Conservation (phyloP, 2,888 invertebrate genomes). For the Lasioglossum calceatum region DNA sequence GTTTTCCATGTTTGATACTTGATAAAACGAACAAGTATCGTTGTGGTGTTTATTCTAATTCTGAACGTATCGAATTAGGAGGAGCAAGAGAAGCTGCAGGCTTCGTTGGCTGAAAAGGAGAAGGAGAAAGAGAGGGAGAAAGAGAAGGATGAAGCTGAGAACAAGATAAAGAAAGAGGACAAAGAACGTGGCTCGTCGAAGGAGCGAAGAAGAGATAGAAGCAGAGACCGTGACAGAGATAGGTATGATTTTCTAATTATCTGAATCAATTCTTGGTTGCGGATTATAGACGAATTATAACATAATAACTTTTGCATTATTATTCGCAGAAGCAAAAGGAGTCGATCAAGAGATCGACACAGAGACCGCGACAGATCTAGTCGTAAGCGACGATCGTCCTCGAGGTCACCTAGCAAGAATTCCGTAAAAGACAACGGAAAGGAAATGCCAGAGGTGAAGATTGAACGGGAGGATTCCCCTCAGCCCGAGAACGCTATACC, state of each 20-base stretch:
- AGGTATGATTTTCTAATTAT: slow-evolving; percentile 69
- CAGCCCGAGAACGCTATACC: slow-evolving; percentile 82
- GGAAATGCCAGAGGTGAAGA: slow-evolving; percentile 77
- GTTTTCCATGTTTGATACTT: slow-evolving; percentile 26
- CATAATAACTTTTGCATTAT: neutral
- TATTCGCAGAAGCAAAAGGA: slow-evolving; percentile 81
- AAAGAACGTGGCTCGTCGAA: slow-evolving; percentile 81
- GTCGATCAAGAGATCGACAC: slow-evolving; percentile 84
- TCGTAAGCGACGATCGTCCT: slow-evolving; percentile 80
- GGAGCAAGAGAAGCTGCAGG: slow-evolving; percentile 91
- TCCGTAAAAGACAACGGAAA: slow-evolving; percentile 79
- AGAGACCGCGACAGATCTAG: slow-evolving; percentile 82
- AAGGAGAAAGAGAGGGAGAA: slow-evolving; percentile 85
- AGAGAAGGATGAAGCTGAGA: slow-evolving; percentile 81
- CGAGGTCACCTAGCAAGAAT: slow-evolving; percentile 81
- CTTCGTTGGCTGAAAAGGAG: slow-evolving; percentile 85
- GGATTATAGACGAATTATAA: neutral
- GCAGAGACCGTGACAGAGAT: slow-evolving; percentile 82
- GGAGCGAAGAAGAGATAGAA: slow-evolving; percentile 83
- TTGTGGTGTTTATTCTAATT: slow-evolving; percentile 42
- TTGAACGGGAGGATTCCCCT: slow-evolving; percentile 81
- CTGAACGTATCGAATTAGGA: slow-evolving; percentile 85
- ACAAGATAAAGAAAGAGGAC: slow-evolving; percentile 81
- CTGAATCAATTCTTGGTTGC: neutral
- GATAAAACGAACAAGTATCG: slow-evolving; percentile 20